Base-by-base conservation (phyloP, 2,113 vertebrate species). In the Phylloscopus trochilus region DNA sequence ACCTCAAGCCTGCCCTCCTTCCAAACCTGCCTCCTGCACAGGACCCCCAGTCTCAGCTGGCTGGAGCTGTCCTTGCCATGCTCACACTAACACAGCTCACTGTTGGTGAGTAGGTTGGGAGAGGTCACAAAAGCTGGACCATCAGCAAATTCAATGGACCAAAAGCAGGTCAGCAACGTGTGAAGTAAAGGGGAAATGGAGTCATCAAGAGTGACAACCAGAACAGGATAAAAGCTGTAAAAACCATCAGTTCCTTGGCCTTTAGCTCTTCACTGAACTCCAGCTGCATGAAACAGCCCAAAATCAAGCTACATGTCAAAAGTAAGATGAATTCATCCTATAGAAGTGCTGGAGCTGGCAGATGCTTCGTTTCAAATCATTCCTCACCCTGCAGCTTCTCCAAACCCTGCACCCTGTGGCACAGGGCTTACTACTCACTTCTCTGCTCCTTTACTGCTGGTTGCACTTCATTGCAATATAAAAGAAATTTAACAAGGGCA, bases 21-120 rank as follows among this genome's bases (percentile, higher is more conserved):
- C 56, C 62, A 11, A 14, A 63, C 0, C n/a, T 11, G 4, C 15
- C 58, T 28, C 47, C 37, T 47, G 58, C 53, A 51, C 1, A 72
- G 47, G 26, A 39, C 0, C 26, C n/a, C 31, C 28, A 4, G 3
- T 0, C 37, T 14, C 56, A 49, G 39, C 59, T 46, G 0, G 0
- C 28, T 11, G 64, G 19, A 3, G 39, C 46, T 0, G 13, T 23
- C 33, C 35, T 55, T 3, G 1, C 24, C 3, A 0, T 1, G 35
- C 17, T n/a, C 12, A 13, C 2, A 5, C 39, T 22, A 28, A 49
- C 19, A 6, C 1, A 3, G n/a, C 20, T 60, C 21, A 1, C 43
- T 23, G 41, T 2, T 5, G 49, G 26, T 17, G 58, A 58, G 17
- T 1, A 23, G 31, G 8, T 3, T 63, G 58, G 43, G 21, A 90